Base-by-base conservation (phyloP, 2,888 invertebrate genomes). In the Synergus gifuensis region DNA sequence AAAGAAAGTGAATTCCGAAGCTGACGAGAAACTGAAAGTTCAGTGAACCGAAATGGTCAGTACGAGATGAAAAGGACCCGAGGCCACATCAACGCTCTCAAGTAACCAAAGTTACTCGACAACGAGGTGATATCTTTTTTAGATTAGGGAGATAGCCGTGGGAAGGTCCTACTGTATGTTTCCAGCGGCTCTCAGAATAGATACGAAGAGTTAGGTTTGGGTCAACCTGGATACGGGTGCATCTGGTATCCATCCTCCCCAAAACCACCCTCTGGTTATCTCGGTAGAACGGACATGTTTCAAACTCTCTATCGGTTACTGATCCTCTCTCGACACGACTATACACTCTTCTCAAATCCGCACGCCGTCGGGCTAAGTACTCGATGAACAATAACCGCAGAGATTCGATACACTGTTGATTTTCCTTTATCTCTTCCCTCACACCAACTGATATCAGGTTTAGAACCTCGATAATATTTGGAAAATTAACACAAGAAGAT, bases 321-420 rank as follows among this genome's bases (percentile, higher is more conserved):
- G 89, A 88, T 88, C 88, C 87, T 85, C 83, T 86, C 85, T 82
- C 85, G 87, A 90, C 90, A 90, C 84, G 90, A 89, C 86, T 89
- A 90, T 89, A 90, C 89, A 90, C 90, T 90, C 86, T 88, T 87
- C 87, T 77, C 81, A 83, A 84, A 81, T 80, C 79, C 85, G 78
- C 76, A 76, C 79, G 80, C 82, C 79, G 79, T 69, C 79, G 82
- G 78, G 67, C 76, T 78, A 73, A 62, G 79, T 77, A 79, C 66
- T 3, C 58, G 77, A 49, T 77, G 63, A 64, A 76, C 77, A 76
- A 78, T 77, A 81, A 49, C 63, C 73, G 40, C 80, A 69, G 64
- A 54, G 66, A 67, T 67, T 73, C 73, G 73, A 73, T 54, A 54
- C 46, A 1, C 28, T 54, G 16, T 54, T 73, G 49, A 49, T 73